These are phyloP conservation scores for Drosophila maculinotata DNA, from an alignment of 2,888 invertebrate species.

Conservation along the genomic window DNA sequence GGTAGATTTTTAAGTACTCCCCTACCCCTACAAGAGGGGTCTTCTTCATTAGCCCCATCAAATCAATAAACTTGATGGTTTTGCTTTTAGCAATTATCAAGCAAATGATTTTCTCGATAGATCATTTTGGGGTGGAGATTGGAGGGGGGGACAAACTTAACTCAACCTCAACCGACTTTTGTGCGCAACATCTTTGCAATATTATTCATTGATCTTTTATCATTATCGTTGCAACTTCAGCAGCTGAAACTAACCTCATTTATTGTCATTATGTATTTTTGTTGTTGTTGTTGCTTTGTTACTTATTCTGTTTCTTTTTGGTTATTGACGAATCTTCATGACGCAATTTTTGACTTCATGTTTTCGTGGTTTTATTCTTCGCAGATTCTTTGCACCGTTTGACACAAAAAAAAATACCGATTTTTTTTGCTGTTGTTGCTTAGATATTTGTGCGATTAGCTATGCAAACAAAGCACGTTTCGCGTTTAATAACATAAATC, in stretches of 20 bases:
- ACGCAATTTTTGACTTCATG: conserved; percentile 40
- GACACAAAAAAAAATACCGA: conserved; percentile 15
- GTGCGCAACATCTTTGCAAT: conserved; percentile 3
- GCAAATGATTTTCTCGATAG: conserved; percentile 20
- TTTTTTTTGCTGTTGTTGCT: conserved; percentile 1
- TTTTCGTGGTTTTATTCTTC: conserved; percentile 34
- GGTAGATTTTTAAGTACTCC: neutral
- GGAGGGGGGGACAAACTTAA: neutral
- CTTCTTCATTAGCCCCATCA: conserved; percentile 22
- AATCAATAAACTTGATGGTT: conserved; percentile 58
- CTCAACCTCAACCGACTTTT: conserved; percentile 66
- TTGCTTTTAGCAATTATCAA: conserved; percentile 26
- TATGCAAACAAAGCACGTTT: conserved; percentile 67
- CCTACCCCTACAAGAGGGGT: neutral
- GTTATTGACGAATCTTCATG: conserved; percentile 43
- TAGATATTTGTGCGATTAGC: conserved; percentile 43
- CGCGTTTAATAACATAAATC: conserved; percentile 57
- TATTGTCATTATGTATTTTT: conserved; percentile 47
- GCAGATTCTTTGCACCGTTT: conserved; percentile 40
- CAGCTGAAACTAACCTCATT: conserved; percentile 57
- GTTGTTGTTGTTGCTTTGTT: conserved; percentile 5
- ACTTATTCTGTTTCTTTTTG: conserved; percentile 20
- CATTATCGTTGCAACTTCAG: conserved; percentile 51
- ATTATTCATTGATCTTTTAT: conserved; percentile 53
- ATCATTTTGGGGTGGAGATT: neutral